phyloP scores from a whole-genome alignment of 2,113 vertebrate genomes.

The Orientallactaga bullata region DNA sequence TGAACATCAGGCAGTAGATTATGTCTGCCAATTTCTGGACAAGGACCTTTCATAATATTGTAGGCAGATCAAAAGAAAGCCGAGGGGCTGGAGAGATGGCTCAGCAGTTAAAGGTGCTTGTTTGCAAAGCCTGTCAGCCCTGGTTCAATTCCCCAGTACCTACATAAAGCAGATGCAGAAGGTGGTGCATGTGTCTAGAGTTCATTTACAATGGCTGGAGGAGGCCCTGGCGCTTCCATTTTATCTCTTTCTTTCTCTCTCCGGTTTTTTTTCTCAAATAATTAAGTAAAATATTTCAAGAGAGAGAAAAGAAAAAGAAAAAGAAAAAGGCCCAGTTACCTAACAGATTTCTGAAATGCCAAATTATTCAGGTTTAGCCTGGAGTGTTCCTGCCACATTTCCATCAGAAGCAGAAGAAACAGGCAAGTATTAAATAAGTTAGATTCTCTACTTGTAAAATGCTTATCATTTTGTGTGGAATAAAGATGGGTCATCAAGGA shows the following conservation, averaged over 20 bases:
- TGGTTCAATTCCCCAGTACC: no score
- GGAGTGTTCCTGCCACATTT: constrained; percentile 36
- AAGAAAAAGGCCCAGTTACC: not conserved
- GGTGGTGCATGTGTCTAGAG: no score
- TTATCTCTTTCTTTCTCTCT: no score
- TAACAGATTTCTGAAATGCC: constrained; percentile 40
- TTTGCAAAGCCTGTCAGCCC: no score
- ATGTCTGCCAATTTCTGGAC: constrained; percentile 33
- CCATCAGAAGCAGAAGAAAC: constrained; percentile 29
- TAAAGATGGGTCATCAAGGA: constrained; percentile 25
- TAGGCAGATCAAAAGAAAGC: not conserved
- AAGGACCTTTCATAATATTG: not conserved
- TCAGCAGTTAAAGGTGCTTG: no score
- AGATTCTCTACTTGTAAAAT: constrained; percentile 50
- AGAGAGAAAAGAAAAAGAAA: no score
- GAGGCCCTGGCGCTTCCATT: no score
- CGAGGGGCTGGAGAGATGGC: no score
- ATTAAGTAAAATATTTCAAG: no score
- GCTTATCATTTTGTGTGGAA: constrained; percentile 45
- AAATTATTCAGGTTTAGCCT: constrained; percentile 26
- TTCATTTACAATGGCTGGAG: no score
- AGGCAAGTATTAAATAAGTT: constrained; percentile 30
- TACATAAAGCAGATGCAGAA: no score
- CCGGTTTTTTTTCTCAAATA: no score
- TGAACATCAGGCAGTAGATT: not conserved